Evolutionary conservation across 2,797 vertebrate species (phyloP).

Genomic region (Pyrocephalus nanus): DNA sequence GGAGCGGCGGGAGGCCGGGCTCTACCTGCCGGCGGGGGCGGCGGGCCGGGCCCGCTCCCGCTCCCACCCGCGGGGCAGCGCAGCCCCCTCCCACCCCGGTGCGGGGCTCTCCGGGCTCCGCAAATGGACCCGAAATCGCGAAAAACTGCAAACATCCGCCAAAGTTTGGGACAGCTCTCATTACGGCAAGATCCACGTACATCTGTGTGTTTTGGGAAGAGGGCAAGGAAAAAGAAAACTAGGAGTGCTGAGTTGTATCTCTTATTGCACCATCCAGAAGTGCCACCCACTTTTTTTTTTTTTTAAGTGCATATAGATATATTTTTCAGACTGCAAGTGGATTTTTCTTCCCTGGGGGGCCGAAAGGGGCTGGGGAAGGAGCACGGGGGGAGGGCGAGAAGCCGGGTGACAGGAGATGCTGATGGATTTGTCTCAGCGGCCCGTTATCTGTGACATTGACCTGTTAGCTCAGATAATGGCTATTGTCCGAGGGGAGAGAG

Average conservation of each 20-base stretch:
- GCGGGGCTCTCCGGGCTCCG: not conserved
- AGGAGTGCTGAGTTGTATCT: not conserved
- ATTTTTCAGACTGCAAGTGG: constrained; percentile 58
- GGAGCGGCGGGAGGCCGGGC: not conserved
- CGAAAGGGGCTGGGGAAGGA: not conserved
- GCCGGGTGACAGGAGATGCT: not conserved
- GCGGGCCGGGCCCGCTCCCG: not conserved
- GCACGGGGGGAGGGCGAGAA: not conserved
- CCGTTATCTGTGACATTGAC: constrained; percentile 91
- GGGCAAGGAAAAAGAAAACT: not conserved
- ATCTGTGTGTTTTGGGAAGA: not conserved
- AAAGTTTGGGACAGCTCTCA: not conserved
- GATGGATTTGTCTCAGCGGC: constrained; percentile 87
- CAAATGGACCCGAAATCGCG: not conserved
- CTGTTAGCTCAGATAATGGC: constrained; percentile 92
- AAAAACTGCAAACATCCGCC: not conserved
- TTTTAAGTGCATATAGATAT: not conserved
- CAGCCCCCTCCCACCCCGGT: not conserved
- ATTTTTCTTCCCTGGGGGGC: constrained; percentile 32
- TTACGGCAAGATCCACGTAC: not conserved
- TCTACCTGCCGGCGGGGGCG: not conserved
- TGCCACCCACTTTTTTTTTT: not conserved
- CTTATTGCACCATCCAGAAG: not conserved
- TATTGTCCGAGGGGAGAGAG: constrained; percentile 73
- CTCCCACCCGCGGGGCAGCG: not conserved